Base-by-base conservation (phyloP, 2,888 invertebrate genomes). In the Yponomeuta sedellus region DNA sequence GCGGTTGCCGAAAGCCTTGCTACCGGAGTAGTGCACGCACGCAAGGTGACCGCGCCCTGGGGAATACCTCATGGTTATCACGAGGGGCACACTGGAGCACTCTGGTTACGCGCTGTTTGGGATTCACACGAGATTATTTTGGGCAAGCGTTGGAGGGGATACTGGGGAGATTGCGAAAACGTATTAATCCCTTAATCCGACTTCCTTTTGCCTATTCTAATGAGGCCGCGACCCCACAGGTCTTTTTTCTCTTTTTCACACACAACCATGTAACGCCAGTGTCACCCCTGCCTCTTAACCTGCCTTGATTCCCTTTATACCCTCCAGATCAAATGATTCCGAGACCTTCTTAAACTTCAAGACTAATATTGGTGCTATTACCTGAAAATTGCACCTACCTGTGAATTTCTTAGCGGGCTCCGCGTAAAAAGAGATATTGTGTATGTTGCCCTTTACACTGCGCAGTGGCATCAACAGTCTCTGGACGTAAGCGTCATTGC, bases 21-120 rank as follows among this genome's bases (percentile, higher is more conserved):
- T 95, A 78, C 96, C 97, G 81, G 96, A 94, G 92, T 96, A 97
- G 82, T 95, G 94, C 81, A 97, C 92, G 88, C 96, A 96, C 74
- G 97, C 94, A 87, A 97, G 93, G 92, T 95, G 94, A 75, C 96
- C 96, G 83, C 94, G 94, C 85, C 96, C 96, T 96, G 88, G 88
- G 87, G 79, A 85, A 88, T 83, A 88, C 85, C 85, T 84, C 83
- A 82, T 77, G 84, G 44, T 88, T 87, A 88, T 70, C 82, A 85
- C 80, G 74, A 82, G 85, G 76, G 66, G 85, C 83, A 82, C 86
- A 80, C 76, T 71, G 69, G 71, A 81, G 71, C 11, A n/a, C 62
- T 52, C 77, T 73, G 77, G 81, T 78, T 82, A 85, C 86, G 87
- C 86, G 84, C 82, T 73, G 80, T 81, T 39, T 12, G 10, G 63